phyloP scores from a whole-genome alignment of 2,888 invertebrate genomes.

The Temnothorax unifasciatus region DNA sequence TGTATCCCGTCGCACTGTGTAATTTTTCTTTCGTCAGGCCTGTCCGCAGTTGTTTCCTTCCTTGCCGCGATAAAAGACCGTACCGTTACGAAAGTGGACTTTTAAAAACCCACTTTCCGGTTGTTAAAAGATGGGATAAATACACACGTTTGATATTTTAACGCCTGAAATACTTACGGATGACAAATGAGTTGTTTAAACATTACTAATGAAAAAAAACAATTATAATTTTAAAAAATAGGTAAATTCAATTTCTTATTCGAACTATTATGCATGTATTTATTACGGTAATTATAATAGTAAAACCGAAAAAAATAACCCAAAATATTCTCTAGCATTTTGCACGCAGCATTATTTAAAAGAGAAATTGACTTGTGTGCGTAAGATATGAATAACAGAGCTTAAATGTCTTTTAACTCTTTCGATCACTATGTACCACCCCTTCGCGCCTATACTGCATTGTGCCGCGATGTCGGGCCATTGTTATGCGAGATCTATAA shows the following conservation, averaged over 20 bases:
- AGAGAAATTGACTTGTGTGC: not conserved
- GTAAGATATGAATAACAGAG: slow-evolving; percentile 20
- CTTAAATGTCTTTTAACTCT: slow-evolving; percentile 26
- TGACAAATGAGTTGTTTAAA: not conserved
- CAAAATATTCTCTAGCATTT: not conserved
- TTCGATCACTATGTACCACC: slow-evolving; percentile 68
- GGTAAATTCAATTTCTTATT: not conserved
- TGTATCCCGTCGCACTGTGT: slow-evolving; percentile 40
- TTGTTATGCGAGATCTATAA: slow-evolving; percentile 80
- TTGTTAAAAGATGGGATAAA: not conserved
- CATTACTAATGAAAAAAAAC: not conserved
- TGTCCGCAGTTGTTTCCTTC: slow-evolving; percentile 32
- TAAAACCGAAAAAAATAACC: not conserved
- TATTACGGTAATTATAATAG: not conserved
- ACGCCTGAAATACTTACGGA: not conserved
- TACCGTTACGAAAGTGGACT: slow-evolving; percentile 39
- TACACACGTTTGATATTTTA: not conserved
- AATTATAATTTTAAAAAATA: not conserved
- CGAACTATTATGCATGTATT: not conserved
- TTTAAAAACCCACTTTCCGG: slow-evolving; percentile 19
- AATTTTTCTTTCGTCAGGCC: slow-evolving; percentile 51
- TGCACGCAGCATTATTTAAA: not conserved
- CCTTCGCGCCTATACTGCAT: slow-evolving; percentile 71
- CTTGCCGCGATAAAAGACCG: slow-evolving; percentile 2
- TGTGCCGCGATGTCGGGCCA: slow-evolving; percentile 74